Evolutionary conservation across 2,113 vertebrate species (phyloP).

Genomic region (Seriola rivoliana): DNA sequence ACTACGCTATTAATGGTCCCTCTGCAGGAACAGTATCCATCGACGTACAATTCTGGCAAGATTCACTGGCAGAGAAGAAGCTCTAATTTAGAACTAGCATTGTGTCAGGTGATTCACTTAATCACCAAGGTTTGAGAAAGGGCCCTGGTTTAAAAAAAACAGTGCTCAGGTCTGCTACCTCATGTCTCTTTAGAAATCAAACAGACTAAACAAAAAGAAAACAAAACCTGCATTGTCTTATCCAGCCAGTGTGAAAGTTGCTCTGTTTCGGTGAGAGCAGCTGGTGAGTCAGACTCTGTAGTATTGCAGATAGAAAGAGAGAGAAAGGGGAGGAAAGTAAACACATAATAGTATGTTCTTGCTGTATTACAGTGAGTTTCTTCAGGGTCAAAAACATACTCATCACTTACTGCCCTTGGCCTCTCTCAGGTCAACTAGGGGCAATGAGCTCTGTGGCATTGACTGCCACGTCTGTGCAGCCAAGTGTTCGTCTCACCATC

Average conservation of each 20-base stretch:
- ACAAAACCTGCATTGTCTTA: constrained; percentile 63
- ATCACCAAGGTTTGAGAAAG: constrained; percentile 47
- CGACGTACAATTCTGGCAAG: constrained; percentile 47
- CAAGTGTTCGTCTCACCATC: constrained; percentile 28
- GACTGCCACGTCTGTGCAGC: constrained; percentile 31
- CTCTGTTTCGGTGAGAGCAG: constrained; percentile 45
- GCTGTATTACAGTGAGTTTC: constrained; percentile 28
- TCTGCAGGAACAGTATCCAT: constrained; percentile 67
- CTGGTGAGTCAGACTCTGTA: constrained; percentile 51
- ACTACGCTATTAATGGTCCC: constrained; percentile 72
- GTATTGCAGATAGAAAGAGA: constrained; percentile 36
- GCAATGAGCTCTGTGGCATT: constrained; percentile 57
- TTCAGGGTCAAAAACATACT: constrained; percentile 50
- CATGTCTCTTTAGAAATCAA: constrained; percentile 54
- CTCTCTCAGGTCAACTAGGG: constrained; percentile 50
- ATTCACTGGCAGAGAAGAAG: constrained; percentile 46
- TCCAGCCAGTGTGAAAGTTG: constrained; percentile 37
- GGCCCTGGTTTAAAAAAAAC: neutral
- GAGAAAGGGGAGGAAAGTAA: neutral
- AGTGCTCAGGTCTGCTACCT: constrained; percentile 6
- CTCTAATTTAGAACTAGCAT: constrained; percentile 68
- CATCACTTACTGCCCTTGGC: constrained; percentile 47
- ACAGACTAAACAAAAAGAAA: constrained; percentile 49
- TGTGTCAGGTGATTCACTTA: constrained; percentile 56
- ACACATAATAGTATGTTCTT: constrained; percentile 19